These are phyloP conservation scores for Beroe ovata DNA, from an alignment of 37 sponge, comb jelly and placozoan species.

Conservation along the genomic window DNA sequence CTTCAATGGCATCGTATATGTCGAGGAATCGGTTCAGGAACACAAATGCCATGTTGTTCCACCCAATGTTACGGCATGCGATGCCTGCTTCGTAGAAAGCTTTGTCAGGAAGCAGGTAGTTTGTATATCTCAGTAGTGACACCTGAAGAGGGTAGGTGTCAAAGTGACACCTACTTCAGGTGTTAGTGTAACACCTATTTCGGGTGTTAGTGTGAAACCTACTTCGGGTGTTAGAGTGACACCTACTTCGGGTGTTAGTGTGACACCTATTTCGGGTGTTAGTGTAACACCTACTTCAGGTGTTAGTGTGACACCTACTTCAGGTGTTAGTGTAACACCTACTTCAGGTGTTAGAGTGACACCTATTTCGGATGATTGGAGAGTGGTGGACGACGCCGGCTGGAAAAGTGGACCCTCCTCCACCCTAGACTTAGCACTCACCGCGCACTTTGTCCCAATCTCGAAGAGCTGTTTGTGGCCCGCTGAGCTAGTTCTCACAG, in stretches of 20 bases:
- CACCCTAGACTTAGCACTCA: neutral
- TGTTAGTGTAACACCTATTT: no score
- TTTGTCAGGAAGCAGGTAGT: conserved; percentile 88
- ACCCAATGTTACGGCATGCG: conserved; percentile 79
- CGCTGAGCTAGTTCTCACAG: conserved; percentile 40
- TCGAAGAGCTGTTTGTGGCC: conserved; percentile 66
- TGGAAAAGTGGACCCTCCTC: neutral
- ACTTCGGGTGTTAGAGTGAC: no score
- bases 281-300: no score
- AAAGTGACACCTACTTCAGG: no score
- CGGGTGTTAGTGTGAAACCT: no score
- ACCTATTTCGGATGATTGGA: no score
- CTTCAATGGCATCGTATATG: conserved; percentile 98
- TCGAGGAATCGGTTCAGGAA: conserved; percentile 97
- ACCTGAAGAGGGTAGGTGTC: conserved; percentile 15
- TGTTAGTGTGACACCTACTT: no score
- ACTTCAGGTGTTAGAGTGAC: no score
- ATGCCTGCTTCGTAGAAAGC: conserved; percentile 94
- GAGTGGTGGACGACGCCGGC: neutral
- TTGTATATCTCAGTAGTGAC: conserved; percentile 85
- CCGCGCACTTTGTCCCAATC: conserved; percentile 28
- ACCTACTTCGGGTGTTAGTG: no score
- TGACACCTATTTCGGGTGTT: no score
- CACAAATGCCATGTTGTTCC: conserved; percentile 96
- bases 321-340: no score